These are phyloP conservation scores for Oxycera nigricornis DNA, from an alignment of 2,888 invertebrate genomes.

Conservation along the genomic window DNA sequence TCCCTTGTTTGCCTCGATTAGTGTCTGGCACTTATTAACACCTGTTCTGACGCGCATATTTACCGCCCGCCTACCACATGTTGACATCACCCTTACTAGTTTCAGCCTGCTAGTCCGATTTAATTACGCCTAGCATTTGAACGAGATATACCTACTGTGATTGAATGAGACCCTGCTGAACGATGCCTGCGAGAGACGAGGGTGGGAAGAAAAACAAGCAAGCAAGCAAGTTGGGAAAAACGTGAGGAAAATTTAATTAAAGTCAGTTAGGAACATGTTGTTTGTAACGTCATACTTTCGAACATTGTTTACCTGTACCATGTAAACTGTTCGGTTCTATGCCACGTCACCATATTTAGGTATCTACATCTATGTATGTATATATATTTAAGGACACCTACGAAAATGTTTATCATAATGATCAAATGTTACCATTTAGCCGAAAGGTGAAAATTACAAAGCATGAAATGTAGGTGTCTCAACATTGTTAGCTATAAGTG, in stretches of 20 bases:
- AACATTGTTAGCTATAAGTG: background rate
- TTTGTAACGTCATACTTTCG: conserved; percentile 31
- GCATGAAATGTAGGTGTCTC: background rate
- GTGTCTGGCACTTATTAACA: conserved; percentile 16
- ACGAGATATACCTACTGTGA: background rate
- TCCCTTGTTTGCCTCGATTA: conserved; percentile 17
- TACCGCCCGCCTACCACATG: background rate
- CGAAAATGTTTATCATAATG: conserved; percentile 28
- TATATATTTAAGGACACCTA: background rate
- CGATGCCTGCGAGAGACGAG: background rate
- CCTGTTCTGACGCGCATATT: conserved; percentile 21
- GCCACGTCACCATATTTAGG: background rate
- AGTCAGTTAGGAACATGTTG: conserved; percentile 26
- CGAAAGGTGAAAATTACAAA: background rate
- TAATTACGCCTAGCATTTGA: conserved; percentile 10
- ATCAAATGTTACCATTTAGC: conserved; percentile 6
- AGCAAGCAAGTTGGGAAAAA: background rate
- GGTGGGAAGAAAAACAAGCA: background rate
- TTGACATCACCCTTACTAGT: background rate
- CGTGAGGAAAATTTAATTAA: conserved; percentile 32
- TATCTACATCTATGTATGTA: too few relatives aligned
- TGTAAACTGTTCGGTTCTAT: background rate
- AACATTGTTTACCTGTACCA: conserved; percentile 14
- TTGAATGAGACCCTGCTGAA: background rate
- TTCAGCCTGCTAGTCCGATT: background rate